Base-by-base conservation (phyloP, 2,888 invertebrate genomes). In the Neoaliturus tenellus region DNA sequence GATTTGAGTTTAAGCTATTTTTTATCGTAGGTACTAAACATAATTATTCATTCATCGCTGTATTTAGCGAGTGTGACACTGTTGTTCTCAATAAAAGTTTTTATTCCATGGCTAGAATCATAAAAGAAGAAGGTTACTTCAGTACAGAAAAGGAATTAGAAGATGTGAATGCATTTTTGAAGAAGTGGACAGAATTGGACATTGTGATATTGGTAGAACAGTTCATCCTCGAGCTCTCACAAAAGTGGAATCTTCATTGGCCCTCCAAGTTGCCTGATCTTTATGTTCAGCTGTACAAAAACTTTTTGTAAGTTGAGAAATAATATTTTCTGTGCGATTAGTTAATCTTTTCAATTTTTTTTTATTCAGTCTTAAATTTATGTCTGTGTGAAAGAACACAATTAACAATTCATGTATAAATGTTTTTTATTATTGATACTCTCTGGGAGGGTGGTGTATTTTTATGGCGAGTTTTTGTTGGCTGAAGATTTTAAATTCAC, bases 171-270 rank as follows among this genome's bases (percentile, higher is more conserved):
- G 90, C 91, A 75, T 95, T 95, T 87, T 93, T 95, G 87, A 91
- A 91, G 81, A 91, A 93, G 88, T 88, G 90, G 84, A 89, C 89
- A 1, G 89, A 89, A 81, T 89, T 89, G 41, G 93, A 93, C 87
- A 92, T 93, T 86, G 92, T 93, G 87, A 91, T 91, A 67, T 91
- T 95, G 87, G 89, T 95, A 10, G 93, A 93, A 85, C 93, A 93
- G 81, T 94, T 92, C 88, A 91, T 95, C 0, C 90, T 91, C 87
- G 91, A 92, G 86, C 89, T 96, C 80, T 91, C 93, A 10, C 90
- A 90, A 6, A 93, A 94, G 87, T 95, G 95, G 94, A 91, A 91
- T 87, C 88, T 91, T 10, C 92, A 92, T 85, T 96, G 95, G 95
- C 94, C 95, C 0, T 90, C 92, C 84, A 92, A 92, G 69, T 90